Percentiles rank a stretch among this genome's conserved stretches.
These are phyloP conservation scores for Tineola bisselliella DNA, from an alignment of 2,888 invertebrate species.

Conservation along the genomic window DNA sequence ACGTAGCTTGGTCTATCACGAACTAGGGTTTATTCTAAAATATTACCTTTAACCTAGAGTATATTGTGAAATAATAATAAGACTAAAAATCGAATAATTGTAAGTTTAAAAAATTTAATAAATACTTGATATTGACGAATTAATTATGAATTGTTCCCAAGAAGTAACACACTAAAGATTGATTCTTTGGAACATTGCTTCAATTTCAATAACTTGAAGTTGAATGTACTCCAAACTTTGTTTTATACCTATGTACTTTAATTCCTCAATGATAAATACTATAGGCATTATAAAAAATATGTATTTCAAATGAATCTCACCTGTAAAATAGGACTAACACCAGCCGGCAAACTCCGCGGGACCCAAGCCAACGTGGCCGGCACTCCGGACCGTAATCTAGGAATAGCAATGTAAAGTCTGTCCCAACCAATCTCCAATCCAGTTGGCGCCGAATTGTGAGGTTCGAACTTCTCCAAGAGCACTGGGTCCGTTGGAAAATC, in stretches of 20 bases:
- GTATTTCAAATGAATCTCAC: too few species aligned
- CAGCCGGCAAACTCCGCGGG: constrained; percentile 70
- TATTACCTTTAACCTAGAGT: background rate
- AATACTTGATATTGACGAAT: background rate
- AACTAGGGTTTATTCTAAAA: background rate
- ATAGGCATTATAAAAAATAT: too few species aligned
- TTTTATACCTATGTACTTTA: too few species aligned
- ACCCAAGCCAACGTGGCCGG: constrained; percentile 79
- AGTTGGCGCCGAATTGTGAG: constrained; percentile 80
- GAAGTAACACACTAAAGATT: too few species aligned
- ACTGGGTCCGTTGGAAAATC: constrained; percentile 73
- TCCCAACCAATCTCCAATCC: constrained; percentile 79
- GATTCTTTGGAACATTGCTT: too few species aligned
- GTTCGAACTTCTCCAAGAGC: constrained; percentile 68
- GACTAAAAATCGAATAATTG: too few species aligned
- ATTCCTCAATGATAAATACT: too few species aligned
- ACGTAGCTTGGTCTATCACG: constrained; percentile 14
- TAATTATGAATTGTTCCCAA: too few species aligned
- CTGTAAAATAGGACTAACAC: constrained; percentile 76
- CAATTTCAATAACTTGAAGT: too few species aligned
- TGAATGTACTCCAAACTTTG: too few species aligned
- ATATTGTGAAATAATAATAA: background rate
- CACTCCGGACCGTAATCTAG: constrained; percentile 78
- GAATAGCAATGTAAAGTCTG: constrained; percentile 78
- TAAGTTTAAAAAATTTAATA: background rate